A percentile compares a stretch with the other conserved stretches of the same genome.
phyloP scores from a whole-genome alignment of 1,140 invertebrate species.

The Panulirus ornatus region DNA sequence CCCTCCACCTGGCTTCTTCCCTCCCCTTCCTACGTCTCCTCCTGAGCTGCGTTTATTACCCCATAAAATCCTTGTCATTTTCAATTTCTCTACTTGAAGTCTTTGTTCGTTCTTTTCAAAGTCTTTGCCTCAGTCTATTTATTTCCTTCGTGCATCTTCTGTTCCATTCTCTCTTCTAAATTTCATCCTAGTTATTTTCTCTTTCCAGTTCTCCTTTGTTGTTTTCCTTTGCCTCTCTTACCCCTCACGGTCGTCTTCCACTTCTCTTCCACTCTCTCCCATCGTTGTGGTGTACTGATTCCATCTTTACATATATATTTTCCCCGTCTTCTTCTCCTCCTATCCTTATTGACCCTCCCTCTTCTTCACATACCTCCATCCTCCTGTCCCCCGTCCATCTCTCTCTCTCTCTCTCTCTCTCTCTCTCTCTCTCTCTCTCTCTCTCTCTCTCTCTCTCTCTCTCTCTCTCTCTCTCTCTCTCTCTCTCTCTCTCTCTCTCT shows the following conservation, averaged over 20 bases:
- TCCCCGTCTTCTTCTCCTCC: too few species aligned
- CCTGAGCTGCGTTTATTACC: too few species aligned
- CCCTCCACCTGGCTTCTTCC: too few species aligned
- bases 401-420: too few species aligned
- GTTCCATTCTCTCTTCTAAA: neutral
- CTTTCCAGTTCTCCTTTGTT: neutral
- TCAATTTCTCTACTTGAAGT: too few species aligned
- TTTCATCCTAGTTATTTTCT: too few species aligned
- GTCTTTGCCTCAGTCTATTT: too few species aligned
- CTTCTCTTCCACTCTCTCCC: too few species aligned
- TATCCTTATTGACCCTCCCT: slow-evolving; percentile 2
- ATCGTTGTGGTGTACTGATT: neutral
- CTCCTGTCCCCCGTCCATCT: neutral
- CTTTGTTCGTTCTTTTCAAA: too few species aligned
- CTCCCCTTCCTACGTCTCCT: too few species aligned
- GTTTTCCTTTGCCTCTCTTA: neutral
- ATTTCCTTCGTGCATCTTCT: neutral
- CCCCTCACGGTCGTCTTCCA: neutral
- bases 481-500: neutral
- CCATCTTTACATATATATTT: neutral
- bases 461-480: neutral
- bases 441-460: slow-evolving; percentile 5
- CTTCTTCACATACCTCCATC: neutral
- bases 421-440: too few species aligned
- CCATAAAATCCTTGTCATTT: too few species aligned